Evolutionary conservation across 2,797 vertebrate genomes (phyloP), one percentile per base, ranked within the genome.

Genomic region (Selene dorsalis): DNA sequence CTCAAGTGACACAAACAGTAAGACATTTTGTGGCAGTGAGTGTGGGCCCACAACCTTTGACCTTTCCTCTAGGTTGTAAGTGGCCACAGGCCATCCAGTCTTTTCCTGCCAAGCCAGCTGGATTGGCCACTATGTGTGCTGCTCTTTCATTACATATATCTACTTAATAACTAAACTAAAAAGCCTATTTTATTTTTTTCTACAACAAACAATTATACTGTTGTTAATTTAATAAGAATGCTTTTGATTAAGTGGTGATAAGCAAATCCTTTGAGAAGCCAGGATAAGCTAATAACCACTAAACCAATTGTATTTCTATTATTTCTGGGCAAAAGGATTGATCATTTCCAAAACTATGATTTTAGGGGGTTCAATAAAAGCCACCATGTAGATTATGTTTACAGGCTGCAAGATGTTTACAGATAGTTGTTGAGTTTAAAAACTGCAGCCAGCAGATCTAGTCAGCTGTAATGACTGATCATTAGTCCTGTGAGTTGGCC

Each of bases 41-140:
- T 81, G 89, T 86, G 82, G 85, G 86, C 85, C 70, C 41, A 74
- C 68, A 75, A 89, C 84, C 85, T 87, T 84, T 90, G 85, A 89
- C 90, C 84, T 87, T 80, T 83, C 57, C 79, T 68, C 63, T 48
- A 72, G 73, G 71, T 83, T 71, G 56, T 48, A 61, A 77, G 66
- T 75, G 74, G 84, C 87, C 74, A 78, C 24, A 70, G 84, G 85
- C 81, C 77, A 86, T 82, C 61, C 35, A 55, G 38, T 63, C 56
- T 45, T 67, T 78, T 70, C 61, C 69, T 75, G 80, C 69, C 83
- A 77, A 85, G 56, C 28, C 32, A 70, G 48, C 80, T 64, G 45
- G 55, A 69, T 62, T 69, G 58, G 32, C 6, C 4, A 11, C 47
- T 67, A 20, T 57, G 64, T 73, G 69, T 58, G 58, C 57, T 22